phyloP scores from a whole-genome alignment of 1,140 invertebrate species.

The Globodera rostochiensis region DNA sequence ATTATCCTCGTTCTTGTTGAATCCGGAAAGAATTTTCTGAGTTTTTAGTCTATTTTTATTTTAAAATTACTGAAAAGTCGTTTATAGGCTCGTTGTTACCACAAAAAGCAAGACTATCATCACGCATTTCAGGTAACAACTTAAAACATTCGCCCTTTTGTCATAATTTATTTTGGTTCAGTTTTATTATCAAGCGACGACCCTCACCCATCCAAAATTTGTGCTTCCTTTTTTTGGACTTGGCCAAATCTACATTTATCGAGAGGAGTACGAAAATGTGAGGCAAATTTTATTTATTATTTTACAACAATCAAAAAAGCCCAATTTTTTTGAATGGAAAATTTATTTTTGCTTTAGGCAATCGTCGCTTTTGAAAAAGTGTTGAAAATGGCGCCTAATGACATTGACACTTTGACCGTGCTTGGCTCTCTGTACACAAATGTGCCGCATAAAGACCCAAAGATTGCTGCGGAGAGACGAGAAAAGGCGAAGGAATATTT shows the following conservation, averaged over 20 bases:
- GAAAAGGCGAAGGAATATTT: conserved; percentile 73
- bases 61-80: not conserved
- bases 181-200: conserved; percentile 98
- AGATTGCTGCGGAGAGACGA: conserved; percentile 73
- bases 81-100: conserved; percentile 80
- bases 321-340: not conserved
- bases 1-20: no score
- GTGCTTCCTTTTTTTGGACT: conserved; percentile 95
- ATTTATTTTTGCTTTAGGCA: conserved; percentile 72
- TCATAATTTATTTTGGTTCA: conserved; percentile 76
- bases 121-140: conserved; percentile 51
- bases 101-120: conserved; percentile 67
- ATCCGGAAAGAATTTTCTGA: no score
- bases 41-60: no score
- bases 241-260: conserved; percentile 98
- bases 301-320: no score
- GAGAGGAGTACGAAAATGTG: conserved; percentile 94
- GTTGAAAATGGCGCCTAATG: conserved; percentile 90
- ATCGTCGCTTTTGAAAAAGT: conserved; percentile 98
- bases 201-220: conserved; percentile 91
- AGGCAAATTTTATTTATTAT: conserved; percentile 34
- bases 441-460: conserved; percentile 69
- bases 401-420: conserved; percentile 99
- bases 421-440: conserved; percentile 91
- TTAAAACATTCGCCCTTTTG: conserved; percentile 5